Conservation (phyloP, 2,888 invertebrate genomes). For the Cotesia congregata region DNA sequence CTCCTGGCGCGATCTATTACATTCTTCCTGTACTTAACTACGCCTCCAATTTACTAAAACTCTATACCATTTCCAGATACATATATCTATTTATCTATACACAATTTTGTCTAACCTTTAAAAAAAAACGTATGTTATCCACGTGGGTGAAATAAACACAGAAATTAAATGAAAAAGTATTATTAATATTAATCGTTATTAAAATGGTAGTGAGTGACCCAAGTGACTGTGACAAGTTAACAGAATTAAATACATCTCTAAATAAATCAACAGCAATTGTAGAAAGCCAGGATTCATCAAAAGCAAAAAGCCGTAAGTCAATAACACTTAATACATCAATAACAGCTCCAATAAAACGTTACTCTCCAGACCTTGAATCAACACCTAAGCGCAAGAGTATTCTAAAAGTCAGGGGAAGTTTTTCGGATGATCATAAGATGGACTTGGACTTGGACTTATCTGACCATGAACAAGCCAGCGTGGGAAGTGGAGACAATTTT, state of each 20-base stretch:
- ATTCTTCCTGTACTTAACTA: no score
- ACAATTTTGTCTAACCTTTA: no score
- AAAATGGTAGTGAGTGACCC: conserved; percentile 33
- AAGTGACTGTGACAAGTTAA: conserved; percentile 50
- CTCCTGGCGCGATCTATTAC: no score
- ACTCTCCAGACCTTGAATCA: not conserved
- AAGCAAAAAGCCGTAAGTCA: conserved; percentile 33
- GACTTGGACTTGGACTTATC: conserved; percentile 14
- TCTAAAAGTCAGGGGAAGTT: conserved; percentile 39
- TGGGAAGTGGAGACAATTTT: not conserved
- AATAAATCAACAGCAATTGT: conserved; percentile 57
- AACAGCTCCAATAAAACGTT: conserved; percentile 29
- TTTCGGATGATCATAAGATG: not conserved
- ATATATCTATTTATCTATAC: no score
- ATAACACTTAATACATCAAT: conserved; percentile 45
- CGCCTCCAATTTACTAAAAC: no score
- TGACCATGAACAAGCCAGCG: not conserved
- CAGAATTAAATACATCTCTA: conserved; percentile 56
- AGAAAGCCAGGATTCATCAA: conserved; percentile 43
- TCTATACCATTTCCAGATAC: no score
- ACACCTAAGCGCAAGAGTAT: conserved; percentile 38
- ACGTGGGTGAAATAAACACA: no score
- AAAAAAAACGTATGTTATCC: no score
- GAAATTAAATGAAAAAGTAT: no score
- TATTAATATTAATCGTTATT: not conserved